Evolutionary conservation across 1,140 invertebrate genomes (phyloP).

Genomic region (Delia radicum): DNA sequence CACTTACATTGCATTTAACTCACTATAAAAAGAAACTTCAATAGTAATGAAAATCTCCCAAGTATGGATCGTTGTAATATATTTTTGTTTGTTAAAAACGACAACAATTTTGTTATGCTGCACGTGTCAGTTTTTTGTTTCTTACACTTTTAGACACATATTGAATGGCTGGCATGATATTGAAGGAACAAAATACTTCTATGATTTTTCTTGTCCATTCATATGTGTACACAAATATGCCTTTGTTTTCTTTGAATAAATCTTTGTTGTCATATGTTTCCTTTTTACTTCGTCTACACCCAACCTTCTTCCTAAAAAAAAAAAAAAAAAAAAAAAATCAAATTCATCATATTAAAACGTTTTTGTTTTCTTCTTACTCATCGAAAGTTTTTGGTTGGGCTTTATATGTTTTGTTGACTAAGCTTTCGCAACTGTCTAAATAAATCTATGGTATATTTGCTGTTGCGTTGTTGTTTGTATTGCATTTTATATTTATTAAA

Average conservation of each 20-base stretch:
- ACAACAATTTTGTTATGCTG: not conserved
- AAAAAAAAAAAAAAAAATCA: not conserved
- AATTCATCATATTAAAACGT: not conserved
- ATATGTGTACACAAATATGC: not conserved
- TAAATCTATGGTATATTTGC: not conserved
- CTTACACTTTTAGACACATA: not conserved
- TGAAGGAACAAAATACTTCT: not conserved
- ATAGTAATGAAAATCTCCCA: too few species aligned
- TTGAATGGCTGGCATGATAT: not conserved
- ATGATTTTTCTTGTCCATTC: not conserved
- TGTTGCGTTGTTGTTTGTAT: not conserved
- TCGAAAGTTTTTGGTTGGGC: not conserved
- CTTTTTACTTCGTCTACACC: not conserved
- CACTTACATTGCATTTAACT: too few species aligned
- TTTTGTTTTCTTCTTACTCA: not conserved
- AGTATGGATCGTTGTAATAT: not conserved
- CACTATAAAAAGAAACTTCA: too few species aligned
- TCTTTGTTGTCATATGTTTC: not conserved
- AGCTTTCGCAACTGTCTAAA: not conserved
- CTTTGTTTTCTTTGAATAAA: not conserved
- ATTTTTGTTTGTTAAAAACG: too few species aligned
- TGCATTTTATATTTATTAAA: conserved; percentile 20
- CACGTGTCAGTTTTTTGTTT: not conserved
- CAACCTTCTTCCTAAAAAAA: not conserved
- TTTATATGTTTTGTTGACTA: not conserved